Conservation (phyloP, 2,888 invertebrate genomes). For the Laspeyria flexula region DNA sequence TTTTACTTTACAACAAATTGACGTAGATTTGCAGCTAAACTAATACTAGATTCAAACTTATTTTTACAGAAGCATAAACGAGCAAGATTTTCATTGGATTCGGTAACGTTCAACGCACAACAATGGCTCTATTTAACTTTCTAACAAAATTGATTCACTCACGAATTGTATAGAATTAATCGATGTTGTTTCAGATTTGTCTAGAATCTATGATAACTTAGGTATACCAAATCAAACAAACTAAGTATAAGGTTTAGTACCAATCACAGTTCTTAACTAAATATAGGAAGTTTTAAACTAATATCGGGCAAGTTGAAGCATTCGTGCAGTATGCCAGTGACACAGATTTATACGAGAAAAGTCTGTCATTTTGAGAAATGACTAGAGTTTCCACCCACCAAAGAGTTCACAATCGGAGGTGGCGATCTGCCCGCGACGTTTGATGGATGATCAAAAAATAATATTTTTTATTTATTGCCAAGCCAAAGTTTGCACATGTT, state of each 20-base stretch:
- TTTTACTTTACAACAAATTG: too few relatives aligned
- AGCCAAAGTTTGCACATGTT: constrained; percentile 10
- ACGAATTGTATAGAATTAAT: too few relatives aligned
- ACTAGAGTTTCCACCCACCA: constrained; percentile 59
- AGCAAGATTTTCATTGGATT: too few relatives aligned
- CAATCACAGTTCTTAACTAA: constrained; percentile 30
- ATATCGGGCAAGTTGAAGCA: constrained; percentile 35
- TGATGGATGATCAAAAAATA: constrained; percentile 55
- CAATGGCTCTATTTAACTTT: too few relatives aligned
- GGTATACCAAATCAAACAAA: constrained; percentile 11
- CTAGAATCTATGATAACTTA: too few relatives aligned
- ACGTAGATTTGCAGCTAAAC: too few relatives aligned
- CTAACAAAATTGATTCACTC: too few relatives aligned
- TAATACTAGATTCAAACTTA: too few relatives aligned
- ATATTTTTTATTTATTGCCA: constrained; percentile 27
- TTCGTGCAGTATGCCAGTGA: constrained; percentile 53
- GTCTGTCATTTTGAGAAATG: constrained; percentile 73
- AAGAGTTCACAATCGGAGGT: constrained; percentile 60
- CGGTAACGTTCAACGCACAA: too few relatives aligned
- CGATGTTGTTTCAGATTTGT: too few relatives aligned
- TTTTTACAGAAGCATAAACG: too few relatives aligned
- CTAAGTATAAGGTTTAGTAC: constrained; percentile 27
- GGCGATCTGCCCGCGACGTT: constrained; percentile 56
- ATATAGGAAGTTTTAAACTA: constrained; percentile 43
- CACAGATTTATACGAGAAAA: constrained; percentile 63